These are phyloP conservation scores for Platyscapa corneri DNA, from an alignment of 1,140 invertebrate species.

Conservation along the genomic window DNA sequence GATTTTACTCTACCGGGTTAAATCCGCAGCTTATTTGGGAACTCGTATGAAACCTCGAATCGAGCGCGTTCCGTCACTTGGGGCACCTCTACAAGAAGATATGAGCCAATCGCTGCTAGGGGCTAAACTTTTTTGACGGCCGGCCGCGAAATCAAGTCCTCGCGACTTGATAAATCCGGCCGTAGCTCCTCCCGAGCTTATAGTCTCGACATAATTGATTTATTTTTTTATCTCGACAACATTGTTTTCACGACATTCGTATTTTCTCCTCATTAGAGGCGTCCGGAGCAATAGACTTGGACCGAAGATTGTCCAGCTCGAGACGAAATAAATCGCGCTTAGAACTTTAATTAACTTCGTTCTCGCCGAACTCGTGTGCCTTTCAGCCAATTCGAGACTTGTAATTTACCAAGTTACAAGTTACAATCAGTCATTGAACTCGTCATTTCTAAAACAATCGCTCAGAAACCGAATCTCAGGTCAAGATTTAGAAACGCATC, in stretches of 20 bases:
- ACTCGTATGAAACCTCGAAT: constrained; percentile 59
- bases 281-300: background rate
- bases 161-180: background rate
- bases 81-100: constrained; percentile 60
- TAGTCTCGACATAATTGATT: constrained; percentile 24
- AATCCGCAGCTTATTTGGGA: constrained; percentile 58
- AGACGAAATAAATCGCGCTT: background rate
- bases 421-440: no score
- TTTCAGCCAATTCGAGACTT: no score
- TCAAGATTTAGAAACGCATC: no score
- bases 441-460: no score
- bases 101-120: constrained; percentile 53
- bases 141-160: constrained; percentile 5
- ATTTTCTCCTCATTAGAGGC: background rate
- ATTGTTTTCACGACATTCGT: background rate
- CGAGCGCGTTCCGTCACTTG: constrained; percentile 21
- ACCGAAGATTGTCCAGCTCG: no score
- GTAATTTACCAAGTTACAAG: no score
- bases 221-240: background rate
- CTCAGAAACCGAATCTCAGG: no score
- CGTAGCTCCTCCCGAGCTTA: background rate
- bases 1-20: constrained; percentile 49
- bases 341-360: background rate
- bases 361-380: background rate
- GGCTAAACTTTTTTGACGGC: constrained; percentile 49